phyloP scores from a whole-genome alignment of 2,113 vertebrate genomes.

The Dissostichus mawsoni region DNA sequence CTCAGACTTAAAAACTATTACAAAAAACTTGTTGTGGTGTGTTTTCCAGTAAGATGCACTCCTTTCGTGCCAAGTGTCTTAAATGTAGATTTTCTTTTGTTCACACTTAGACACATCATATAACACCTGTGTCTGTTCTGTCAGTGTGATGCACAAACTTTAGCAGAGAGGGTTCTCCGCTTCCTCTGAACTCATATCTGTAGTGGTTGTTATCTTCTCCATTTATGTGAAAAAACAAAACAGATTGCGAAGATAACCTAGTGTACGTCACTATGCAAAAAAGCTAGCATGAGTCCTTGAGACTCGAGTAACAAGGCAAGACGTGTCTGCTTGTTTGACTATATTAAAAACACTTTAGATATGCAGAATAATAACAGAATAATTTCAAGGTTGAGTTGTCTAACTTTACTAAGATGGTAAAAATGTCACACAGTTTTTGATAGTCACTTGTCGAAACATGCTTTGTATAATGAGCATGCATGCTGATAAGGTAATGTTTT shows the following conservation, averaged over 20 bases:
- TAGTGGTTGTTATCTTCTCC: neutral
- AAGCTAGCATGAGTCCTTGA: neutral
- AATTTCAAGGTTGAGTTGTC: neutral
- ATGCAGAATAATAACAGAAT: neutral
- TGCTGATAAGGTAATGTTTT: neutral
- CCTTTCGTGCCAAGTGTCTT: neutral
- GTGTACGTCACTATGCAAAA: neutral
- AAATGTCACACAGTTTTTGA: neutral
- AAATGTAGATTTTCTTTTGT: neutral
- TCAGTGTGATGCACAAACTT: neutral
- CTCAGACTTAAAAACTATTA: neutral
- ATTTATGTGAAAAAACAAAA: slow-evolving; percentile 30
- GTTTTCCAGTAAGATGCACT: neutral
- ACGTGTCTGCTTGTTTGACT: neutral
- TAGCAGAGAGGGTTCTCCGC: neutral
- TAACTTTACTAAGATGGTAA: neutral
- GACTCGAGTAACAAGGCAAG: neutral
- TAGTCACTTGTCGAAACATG: neutral
- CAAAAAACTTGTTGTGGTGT: neutral
- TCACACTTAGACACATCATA: neutral
- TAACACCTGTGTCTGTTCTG: neutral
- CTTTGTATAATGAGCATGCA: neutral
- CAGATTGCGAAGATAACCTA: neutral
- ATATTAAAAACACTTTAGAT: neutral
- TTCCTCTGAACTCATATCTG: slow-evolving; percentile 25